phyloP scores from a whole-genome alignment of 1,140 invertebrate genomes.

The Saxidomus purpurata region DNA sequence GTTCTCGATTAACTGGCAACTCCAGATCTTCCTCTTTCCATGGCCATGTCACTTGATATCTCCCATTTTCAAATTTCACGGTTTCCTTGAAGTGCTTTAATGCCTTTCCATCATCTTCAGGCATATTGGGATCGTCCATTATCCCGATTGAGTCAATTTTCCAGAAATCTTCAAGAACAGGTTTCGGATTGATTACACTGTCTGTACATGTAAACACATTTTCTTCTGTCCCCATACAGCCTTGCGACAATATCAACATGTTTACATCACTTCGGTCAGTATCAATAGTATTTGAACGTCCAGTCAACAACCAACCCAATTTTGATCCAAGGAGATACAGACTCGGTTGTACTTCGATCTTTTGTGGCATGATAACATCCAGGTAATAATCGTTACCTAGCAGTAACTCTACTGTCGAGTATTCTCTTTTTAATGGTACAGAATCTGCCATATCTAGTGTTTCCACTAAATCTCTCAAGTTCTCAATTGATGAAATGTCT shows the following conservation, averaged over 20 bases:
- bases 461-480: not conserved
- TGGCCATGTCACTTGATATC: constrained; percentile 46
- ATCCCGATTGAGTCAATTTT: constrained; percentile 57
- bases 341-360: constrained; percentile 30
- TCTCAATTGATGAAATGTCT: not conserved
- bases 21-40: constrained; percentile 37
- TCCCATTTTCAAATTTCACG: not conserved
- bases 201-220: not conserved
- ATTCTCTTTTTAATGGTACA: not conserved
- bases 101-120: constrained; percentile 12
- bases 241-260: constrained; percentile 32
- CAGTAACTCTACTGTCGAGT: not conserved
- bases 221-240: not conserved
- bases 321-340: not conserved
- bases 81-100: constrained; percentile 11
- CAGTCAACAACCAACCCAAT: not conserved
- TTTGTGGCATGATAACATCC: constrained; percentile 43
- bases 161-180: constrained; percentile 45
- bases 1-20: constrained; percentile 54
- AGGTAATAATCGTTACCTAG: constrained; percentile 46
- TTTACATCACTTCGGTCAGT: not conserved
- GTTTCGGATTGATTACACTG: not conserved
- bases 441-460: not conserved
- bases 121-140: constrained; percentile 13
- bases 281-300: not conserved